phyloP scores from a whole-genome alignment of 2,797 vertebrate genomes.

The Linurgus olivaceus region DNA sequence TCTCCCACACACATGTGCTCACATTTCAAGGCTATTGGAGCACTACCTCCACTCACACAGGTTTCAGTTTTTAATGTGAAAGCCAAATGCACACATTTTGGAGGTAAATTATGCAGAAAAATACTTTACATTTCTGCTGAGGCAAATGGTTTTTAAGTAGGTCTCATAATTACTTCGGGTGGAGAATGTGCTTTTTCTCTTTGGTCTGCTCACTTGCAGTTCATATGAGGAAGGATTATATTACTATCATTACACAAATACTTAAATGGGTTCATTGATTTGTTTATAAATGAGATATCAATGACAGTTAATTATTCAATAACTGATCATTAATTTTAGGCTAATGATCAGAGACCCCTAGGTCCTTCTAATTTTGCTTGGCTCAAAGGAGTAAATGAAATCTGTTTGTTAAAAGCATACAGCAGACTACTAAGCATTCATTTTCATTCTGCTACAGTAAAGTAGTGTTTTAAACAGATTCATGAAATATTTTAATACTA shows the following conservation, averaged over 20 bases:
- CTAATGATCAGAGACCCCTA: constrained; percentile 67
- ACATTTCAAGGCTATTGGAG: not conserved
- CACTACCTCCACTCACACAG: not conserved
- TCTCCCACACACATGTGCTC: not conserved
- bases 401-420: constrained; percentile 37
- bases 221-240: constrained; percentile 72
- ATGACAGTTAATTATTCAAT: constrained; percentile 78
- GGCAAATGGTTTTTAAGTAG: constrained; percentile 58
- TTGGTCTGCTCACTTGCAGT: constrained; percentile 71
- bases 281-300: constrained; percentile 76
- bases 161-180: constrained; percentile 26
- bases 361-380: constrained; percentile 40
- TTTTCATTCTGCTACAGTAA: constrained; percentile 56
- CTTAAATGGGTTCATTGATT: constrained; percentile 79
- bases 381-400: constrained; percentile 30
- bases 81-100: constrained; percentile 6
- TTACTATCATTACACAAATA: constrained; percentile 81
- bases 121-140: constrained; percentile 57
- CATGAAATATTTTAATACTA: constrained; percentile 49
- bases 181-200: constrained; percentile 49
- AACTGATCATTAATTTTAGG: constrained; percentile 80
- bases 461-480: constrained; percentile 49
- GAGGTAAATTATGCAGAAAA: constrained; percentile 59
- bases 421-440: constrained; percentile 6
- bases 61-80: not conserved